phyloP scores from a whole-genome alignment of 2,797 vertebrate species.

The Coregonus sp. region DNA sequence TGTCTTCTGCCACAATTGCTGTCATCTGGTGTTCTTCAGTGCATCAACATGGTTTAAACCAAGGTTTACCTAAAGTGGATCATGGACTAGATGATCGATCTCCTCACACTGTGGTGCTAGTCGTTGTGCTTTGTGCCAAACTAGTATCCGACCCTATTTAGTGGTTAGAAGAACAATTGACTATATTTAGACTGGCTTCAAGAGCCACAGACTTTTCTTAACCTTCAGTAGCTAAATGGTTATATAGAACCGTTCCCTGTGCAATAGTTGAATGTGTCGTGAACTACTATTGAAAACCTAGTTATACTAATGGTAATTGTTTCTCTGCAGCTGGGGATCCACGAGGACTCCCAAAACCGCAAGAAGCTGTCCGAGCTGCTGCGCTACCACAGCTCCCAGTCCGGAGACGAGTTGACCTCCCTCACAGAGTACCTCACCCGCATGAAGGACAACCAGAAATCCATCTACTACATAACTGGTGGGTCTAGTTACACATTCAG shows the following conservation, averaged over 20 bases:
- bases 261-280: background rate
- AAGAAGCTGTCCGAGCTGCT: constrained; percentile 91
- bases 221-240: background rate
- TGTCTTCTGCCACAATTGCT: background rate
- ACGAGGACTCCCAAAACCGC: constrained; percentile 91
- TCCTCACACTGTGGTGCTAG: background rate
- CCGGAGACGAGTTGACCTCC: constrained; percentile 87
- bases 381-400: constrained; percentile 90
- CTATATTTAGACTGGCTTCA: background rate
- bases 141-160: background rate
- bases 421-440: constrained; percentile 88
- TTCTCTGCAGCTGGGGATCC: constrained; percentile 85
- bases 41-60: constrained; percentile 29
- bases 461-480: constrained; percentile 97
- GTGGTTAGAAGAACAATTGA: background rate
- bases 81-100: background rate
- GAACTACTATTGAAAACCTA: background rate
- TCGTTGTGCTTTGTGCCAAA: background rate
- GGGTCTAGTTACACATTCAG: constrained; percentile 12
- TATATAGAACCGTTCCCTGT: background rate
- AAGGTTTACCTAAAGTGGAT: constrained; percentile 23
- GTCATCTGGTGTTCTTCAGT: constrained; percentile 23
- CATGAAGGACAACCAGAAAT: constrained; percentile 96
- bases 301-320: background rate
- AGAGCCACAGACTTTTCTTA: background rate